Conservation (phyloP, 2,797 vertebrate species). For the Amblyopsis hoosieri region DNA sequence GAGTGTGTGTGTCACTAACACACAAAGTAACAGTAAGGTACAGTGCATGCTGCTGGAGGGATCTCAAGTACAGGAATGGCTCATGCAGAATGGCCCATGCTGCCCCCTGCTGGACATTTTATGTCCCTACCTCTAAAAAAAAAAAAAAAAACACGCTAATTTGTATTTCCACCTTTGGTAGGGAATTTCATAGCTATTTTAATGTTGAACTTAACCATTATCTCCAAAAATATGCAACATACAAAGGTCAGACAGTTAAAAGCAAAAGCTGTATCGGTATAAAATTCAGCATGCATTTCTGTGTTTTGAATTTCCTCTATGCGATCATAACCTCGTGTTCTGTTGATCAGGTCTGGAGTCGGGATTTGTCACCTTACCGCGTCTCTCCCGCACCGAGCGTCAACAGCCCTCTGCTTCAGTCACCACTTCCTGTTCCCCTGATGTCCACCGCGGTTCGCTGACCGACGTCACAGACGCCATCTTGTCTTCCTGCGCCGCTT, state of each 20-base stretch:
- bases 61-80: too few species aligned
- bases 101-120: conserved; percentile 52
- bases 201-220: too few species aligned
- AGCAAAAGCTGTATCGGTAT: too few species aligned
- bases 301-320: neutral
- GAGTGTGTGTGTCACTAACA: neutral
- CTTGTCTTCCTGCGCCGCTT: conserved; percentile 74
- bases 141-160: too few species aligned
- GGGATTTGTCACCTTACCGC: conserved; percentile 92
- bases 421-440: conserved; percentile 58
- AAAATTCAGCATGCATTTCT: too few species aligned
- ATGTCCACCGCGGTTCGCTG: conserved; percentile 69
- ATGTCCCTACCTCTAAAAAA: too few species aligned
- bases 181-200: neutral
- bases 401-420: conserved; percentile 69
- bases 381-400: conserved; percentile 85
- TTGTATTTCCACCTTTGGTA: too few species aligned
- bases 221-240: too few species aligned
- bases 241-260: too few species aligned
- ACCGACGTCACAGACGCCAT: conserved; percentile 65
- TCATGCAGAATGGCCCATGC: conserved; percentile 6
- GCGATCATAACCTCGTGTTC: neutral
- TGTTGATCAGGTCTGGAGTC: conserved; percentile 84
- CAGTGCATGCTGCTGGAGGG: conserved; percentile 1
- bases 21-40: neutral